Base-by-base conservation (phyloP, 2,888 invertebrate genomes). In the Scaptodrosophila latifasciaeformis region DNA sequence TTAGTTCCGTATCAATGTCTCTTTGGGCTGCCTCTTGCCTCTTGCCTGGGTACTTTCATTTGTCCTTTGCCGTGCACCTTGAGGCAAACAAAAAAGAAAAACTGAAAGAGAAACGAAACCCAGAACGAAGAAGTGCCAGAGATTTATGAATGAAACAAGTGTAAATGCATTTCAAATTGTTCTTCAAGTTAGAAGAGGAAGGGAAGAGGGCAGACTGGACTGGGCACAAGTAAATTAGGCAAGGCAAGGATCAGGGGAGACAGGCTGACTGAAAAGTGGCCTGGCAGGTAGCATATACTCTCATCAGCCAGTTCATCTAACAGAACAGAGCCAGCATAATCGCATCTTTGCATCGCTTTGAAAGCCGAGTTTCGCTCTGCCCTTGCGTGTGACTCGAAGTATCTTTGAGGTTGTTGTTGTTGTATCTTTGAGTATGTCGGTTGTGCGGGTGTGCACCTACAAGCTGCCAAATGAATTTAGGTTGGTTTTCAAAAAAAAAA, bases 211-310 rank as follows among this genome's bases (percentile, higher is more conserved):
- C 49, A 12, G 35, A 53, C 39, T 46, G 69, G 19, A n/a, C 40
- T 19, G 40, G 61, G 77, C 80, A 72, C 82, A 82, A 81, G 81
- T 65, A 81, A 82, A 82, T 83, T 82, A 79, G 82, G 82, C 72
- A 83, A 82, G 77, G 71, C 63, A 18, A 66, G 18, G 47, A 47
- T 49, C 57, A 58, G 54, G 48, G 13, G 1, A 1, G 15, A 10
- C 34, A n/a, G 34, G 15, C 6, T 34, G 12, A 34, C 59, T 46
- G 29, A 59, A 67, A 71, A 74, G 77, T 72, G 75, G 72, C 70
- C 67, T 17, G 56, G 54, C 70, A 72, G 70, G 72, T 76, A 70
- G 70, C 52, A 1, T 3, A 34, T 29, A 30, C 21, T 12, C 12
- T n/a, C 5, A 30, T 18, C 34, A 34, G 42, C 19, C 34, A 42